Conservation (phyloP, 2,888 invertebrate genomes). For the Gerris lacustris region DNA sequence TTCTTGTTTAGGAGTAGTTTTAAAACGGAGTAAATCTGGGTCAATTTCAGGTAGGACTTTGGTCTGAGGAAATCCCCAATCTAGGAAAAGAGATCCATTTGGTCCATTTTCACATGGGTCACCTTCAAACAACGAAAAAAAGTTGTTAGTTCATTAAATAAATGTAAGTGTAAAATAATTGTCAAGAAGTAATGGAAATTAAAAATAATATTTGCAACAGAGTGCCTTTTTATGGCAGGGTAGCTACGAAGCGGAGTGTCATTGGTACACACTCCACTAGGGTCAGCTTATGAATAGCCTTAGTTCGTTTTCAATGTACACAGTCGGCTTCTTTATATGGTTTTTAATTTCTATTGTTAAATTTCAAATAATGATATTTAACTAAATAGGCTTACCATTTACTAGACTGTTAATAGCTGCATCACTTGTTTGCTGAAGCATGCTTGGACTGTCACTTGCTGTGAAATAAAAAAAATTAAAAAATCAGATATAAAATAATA, state of each 20-base stretch:
- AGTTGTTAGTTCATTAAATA: not conserved
- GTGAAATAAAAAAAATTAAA: slow-evolving; percentile 13
- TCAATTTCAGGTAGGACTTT: slow-evolving; percentile 29
- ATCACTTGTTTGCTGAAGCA: slow-evolving; percentile 5
- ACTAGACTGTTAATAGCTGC: slow-evolving; percentile 1
- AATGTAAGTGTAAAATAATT: no score
- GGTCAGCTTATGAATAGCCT: no score
- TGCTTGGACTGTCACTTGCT: slow-evolving; percentile 22
- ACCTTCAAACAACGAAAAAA: not conserved
- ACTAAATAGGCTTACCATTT: not conserved
- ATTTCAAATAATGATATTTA: no score
- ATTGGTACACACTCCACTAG: no score
- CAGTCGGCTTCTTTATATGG: no score
- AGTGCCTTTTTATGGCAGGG: no score
- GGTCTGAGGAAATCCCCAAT: slow-evolving; percentile 22
- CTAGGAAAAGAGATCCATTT: slow-evolving; percentile 12
- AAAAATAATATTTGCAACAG: no score
- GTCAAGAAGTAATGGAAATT: no score
- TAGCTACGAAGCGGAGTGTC: no score
- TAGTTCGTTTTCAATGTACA: no score
- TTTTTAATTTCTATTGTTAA: no score
- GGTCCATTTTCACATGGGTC: not conserved
- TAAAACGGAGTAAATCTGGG: slow-evolving; percentile 28
- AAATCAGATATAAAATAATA: not conserved
- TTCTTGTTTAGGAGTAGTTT: slow-evolving; percentile 22